Conservation (phyloP, 2,113 vertebrate species). For the Archocentrus centrarchus region DNA sequence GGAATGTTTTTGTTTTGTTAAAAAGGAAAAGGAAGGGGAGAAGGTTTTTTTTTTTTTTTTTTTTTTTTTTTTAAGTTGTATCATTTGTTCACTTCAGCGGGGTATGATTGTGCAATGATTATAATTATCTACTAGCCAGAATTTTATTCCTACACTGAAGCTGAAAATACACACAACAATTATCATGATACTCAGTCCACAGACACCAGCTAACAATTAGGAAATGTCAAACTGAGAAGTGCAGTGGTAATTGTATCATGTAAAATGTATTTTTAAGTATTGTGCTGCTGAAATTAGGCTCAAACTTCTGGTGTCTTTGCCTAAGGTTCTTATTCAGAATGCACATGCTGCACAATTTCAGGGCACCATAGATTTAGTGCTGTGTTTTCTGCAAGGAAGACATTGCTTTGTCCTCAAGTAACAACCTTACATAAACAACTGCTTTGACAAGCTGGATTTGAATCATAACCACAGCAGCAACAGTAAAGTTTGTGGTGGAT, state of each 20-base stretch:
- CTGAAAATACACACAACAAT: not conserved
- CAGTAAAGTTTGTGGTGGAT: not conserved
- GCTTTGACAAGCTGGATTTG: slow-evolving; percentile 15
- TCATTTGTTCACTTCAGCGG: not conserved
- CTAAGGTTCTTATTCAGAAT: not conserved
- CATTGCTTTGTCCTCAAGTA: slow-evolving; percentile 14
- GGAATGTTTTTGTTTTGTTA: slow-evolving; percentile 3
- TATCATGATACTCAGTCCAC: not conserved
- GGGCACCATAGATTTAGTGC: not conserved
- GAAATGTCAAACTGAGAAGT: not conserved
- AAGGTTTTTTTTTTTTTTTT: no score
- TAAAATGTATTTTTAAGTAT: not conserved
- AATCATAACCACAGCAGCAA: slow-evolving; percentile 22
- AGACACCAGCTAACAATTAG: not conserved
- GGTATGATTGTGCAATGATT: slow-evolving; percentile 4
- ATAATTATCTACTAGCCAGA: slow-evolving; percentile 10
- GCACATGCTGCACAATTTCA: not conserved
- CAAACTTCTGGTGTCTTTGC: not conserved
- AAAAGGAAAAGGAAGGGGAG: not conserved
- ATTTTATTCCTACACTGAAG: not conserved
- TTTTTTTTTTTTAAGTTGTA: not conserved
- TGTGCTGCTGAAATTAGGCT: not conserved
- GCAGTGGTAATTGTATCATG: not conserved
- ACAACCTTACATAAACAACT: slow-evolving; percentile 19
- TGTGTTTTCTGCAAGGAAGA: not conserved